Base-by-base conservation (phyloP, 2,888 invertebrate species). In the Tetanocera ferruginea region DNA sequence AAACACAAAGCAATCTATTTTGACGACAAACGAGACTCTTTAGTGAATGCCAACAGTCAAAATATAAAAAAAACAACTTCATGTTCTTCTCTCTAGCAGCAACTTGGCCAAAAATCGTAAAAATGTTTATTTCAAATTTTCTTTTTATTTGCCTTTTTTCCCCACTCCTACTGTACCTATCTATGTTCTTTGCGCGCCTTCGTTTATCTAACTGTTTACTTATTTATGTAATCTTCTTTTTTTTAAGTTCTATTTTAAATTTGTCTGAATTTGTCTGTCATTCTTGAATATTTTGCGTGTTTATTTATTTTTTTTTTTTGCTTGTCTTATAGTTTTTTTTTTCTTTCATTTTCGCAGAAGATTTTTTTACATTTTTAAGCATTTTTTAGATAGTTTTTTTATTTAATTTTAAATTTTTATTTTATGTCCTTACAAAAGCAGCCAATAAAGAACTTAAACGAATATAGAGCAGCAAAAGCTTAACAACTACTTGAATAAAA, bases 21-120 rank as follows among this genome's bases (percentile, higher is more conserved):
- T 19, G 55, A 4, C 49, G 57, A 60, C 72, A 49, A 62, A 69
- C 69, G 51, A 69, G 51, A 51, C 69, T 69, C 51, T 51, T 51
- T 69, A 51, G 69, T 51, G 25, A 69, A 49, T 23, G n/a, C 67
- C 34, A 23, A 34, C 49, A 51, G 25, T 69, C 25, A 69, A 25
- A 23, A 14, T 25, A 5, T 51, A 51, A 17, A 14, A n/a, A 69
- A 6, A 69, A 51, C 69, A 69, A 51, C 69, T 25, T 49, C 51
- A 51, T 8, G 11, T 0, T 34, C 8, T 0, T 34, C 8, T 31
- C n/a, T 64, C n/a, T 37, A 14, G 4, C 1, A 55, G 9, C 5
- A 8, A n/a, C 28, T 17, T 31, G 31, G 28, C 28, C 28, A 31
- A 64, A 25, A 25, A 31, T n/a, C 34, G 28, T n/a, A n/a, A 64